Percentiles rank a stretch among this genome's conserved stretches.
Evolutionary conservation across 2,113 vertebrate genomes (phyloP).

Genomic region (Equus quagga): DNA sequence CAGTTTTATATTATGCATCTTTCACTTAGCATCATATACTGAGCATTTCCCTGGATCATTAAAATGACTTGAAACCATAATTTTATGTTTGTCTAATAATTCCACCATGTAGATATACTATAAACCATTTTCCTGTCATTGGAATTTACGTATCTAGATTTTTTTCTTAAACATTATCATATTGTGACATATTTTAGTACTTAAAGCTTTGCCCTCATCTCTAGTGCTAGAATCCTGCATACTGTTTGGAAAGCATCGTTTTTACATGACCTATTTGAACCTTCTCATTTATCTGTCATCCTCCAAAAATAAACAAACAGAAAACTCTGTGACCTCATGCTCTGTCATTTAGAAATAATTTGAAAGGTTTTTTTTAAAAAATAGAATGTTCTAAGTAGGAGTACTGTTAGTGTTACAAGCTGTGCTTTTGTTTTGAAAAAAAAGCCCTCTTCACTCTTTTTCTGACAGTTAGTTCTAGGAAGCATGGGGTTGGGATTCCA

Average conservation of each 20-base stretch:
- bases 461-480: not conserved
- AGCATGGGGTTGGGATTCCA: not conserved
- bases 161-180: not conserved
- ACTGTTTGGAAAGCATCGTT: not conserved
- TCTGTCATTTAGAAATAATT: slow-evolving; percentile 53
- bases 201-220: not conserved
- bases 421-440: slow-evolving; percentile 45
- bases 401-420: not conserved
- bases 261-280: not conserved
- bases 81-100: not conserved
- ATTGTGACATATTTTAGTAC: not conserved
- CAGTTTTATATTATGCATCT: not conserved
- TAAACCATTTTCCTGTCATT: not conserved
- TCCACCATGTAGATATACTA: not conserved
- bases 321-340: not conserved
- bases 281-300: not conserved
- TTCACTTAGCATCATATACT: not conserved
- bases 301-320: slow-evolving; percentile 33
- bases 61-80: not conserved
- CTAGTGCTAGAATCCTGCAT: not conserved
- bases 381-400: not conserved
- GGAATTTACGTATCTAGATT: not conserved
- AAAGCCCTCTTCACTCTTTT: not conserved
- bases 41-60: not conserved
- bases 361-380: slow-evolving; percentile 44